Evolutionary conservation across 2,797 vertebrate genomes (phyloP), one percentile per base, ranked within the genome.

Genomic region (Uromys caudimaculatus): DNA sequence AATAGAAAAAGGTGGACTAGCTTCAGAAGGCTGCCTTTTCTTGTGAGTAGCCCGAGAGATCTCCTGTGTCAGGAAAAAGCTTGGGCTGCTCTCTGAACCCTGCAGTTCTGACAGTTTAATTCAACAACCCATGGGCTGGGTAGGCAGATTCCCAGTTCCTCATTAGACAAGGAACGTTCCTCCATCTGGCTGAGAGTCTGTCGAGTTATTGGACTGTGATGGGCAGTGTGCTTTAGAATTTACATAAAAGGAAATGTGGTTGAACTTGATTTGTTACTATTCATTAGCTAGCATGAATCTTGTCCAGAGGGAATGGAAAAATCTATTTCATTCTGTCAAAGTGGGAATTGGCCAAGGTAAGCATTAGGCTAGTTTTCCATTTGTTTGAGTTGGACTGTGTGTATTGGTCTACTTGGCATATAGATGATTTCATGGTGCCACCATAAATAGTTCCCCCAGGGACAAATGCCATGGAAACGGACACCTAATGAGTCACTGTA

Each of bases 171-270:
- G 93, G 93, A 85, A 71, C 71, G 27, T 90, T 89, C 73, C 92
- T 96, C 92, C 97, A 92, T 97, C 97, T 96, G 95, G 84, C 35
- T 38, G 35, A 94, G 90, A 89, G 71, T 93, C 95, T 97, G 92
- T 86, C 1, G 2, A 3, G 10, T 83, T 75, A 17, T 13, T 41
- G 73, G 83, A 73, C 78, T 96, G 50, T 38, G 84, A 10, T 41
- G 93, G 85, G 62, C 3, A 41, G 64, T 27, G 32, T 14, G 14
- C 81, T 92, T 76, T 27, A 58, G 90, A 86, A 89, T 76, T 83
- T 58, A 44, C 58, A 52, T 71, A 77, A 56, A 90, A 83, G 93
- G 77, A 85, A 91, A 78, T 54, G 86, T 27, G 23, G 50, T 87
- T 2, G 60, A 76, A 44, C 32, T 47, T 3, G 12, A 47, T 60